phyloP scores from a whole-genome alignment of 2,113 vertebrate genomes.

The Otis tarda region DNA sequence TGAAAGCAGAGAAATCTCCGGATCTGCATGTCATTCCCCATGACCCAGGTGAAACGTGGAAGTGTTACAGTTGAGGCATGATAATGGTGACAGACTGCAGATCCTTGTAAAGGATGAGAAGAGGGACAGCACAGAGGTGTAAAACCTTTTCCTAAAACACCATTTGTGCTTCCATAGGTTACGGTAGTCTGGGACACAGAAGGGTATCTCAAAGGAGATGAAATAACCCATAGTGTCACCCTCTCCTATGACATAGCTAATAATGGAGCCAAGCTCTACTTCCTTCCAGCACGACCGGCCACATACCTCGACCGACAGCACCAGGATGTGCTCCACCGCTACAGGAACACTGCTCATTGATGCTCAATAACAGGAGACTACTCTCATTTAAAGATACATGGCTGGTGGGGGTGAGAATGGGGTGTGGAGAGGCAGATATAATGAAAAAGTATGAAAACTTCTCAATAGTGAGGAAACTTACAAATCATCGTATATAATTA shows the following conservation, averaged over 20 bases:
- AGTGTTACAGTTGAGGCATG: fast-evolving
- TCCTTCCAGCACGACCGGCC: not conserved
- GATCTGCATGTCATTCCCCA: not conserved
- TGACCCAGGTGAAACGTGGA: not conserved
- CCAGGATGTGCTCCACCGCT: not conserved
- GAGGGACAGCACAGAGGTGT: not conserved
- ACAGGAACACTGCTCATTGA: not conserved
- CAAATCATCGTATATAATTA: not conserved
- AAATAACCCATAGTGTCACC: not conserved
- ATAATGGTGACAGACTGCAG: not conserved
- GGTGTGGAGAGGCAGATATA: not conserved
- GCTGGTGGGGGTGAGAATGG: not conserved
- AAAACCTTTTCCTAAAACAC: not conserved
- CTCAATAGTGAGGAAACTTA: not conserved
- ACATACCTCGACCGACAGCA: not conserved
- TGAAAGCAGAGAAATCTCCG: not conserved
- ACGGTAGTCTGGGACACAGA: not conserved
- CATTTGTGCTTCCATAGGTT: not conserved
- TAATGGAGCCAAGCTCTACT: not conserved
- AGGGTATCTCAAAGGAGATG: not conserved
- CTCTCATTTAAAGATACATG: not conserved
- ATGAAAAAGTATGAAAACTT: not conserved
- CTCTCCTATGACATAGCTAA: not conserved
- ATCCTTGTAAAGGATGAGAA: not conserved
- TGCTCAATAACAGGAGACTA: not conserved